Evolutionary conservation across 2,113 vertebrate genomes (phyloP).

Genomic region (Hipposideros armiger): DNA sequence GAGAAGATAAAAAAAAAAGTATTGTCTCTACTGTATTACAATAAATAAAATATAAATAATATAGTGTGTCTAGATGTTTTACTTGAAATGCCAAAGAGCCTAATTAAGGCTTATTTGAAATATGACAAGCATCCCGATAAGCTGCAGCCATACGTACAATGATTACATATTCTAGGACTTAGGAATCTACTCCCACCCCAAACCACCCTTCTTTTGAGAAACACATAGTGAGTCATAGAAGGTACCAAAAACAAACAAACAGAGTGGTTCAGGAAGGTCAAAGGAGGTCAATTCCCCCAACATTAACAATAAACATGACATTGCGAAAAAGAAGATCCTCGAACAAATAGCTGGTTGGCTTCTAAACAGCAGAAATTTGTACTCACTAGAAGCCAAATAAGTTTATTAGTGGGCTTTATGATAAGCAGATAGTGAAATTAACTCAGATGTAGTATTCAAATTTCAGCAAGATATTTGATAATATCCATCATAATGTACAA

Average conservation of each 20-base stretch:
- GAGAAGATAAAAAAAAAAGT: neutral
- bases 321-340: neutral
- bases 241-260: neutral
- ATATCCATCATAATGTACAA: neutral
- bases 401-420: neutral
- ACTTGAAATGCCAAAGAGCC: neutral
- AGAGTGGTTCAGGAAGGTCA: neutral
- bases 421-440: neutral
- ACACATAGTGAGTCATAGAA: neutral
- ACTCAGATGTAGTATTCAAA: neutral
- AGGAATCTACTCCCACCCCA: rapidly evolving
- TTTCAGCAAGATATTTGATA: neutral
- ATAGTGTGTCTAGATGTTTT: neutral
- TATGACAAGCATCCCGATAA: neutral
- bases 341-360: neutral
- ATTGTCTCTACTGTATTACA: neutral
- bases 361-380: neutral
- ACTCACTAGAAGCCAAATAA: neutral
- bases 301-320: neutral
- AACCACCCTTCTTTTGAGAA: neutral
- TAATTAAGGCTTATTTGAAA: neutral
- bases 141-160: neutral
- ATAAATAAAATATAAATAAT: neutral
- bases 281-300: neutral
- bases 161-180: neutral